Conservation (phyloP, 2,113 vertebrate genomes). For the Opisthocomus hoazin region DNA sequence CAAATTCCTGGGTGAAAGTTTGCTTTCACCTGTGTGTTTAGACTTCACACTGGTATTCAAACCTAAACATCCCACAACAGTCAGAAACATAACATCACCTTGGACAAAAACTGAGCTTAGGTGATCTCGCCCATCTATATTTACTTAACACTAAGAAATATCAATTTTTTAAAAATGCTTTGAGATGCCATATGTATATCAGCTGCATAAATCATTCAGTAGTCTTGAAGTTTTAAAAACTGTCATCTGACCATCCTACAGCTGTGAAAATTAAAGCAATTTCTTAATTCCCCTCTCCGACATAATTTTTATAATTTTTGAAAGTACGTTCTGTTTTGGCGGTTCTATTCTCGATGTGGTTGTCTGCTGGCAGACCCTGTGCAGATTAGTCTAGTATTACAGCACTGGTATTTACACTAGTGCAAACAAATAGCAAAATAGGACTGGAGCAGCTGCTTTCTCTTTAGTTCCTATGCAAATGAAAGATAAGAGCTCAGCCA, state of each 20-base stretch:
- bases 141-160: background rate
- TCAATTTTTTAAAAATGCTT: background rate
- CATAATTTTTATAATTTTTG: background rate
- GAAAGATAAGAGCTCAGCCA: conserved; percentile 1
- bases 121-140: background rate
- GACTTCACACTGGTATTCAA: background rate
- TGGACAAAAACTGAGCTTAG: background rate
- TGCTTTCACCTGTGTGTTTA: background rate
- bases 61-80: background rate
- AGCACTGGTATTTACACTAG: background rate
- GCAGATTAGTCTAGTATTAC: background rate
- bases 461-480: background rate
- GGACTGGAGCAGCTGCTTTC: conserved; percentile 8
- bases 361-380: background rate
- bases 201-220: background rate
- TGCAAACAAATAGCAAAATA: background rate
- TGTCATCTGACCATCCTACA: background rate
- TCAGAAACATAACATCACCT: background rate
- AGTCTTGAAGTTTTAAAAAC: background rate
- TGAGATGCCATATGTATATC: background rate
- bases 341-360: background rate
- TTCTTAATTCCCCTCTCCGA: background rate
- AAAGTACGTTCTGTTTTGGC: background rate
- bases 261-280: background rate
- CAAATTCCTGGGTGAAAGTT: background rate